Base-by-base conservation (phyloP, 1,140 invertebrate genomes). In the Zaprionus kolodkinae region DNA sequence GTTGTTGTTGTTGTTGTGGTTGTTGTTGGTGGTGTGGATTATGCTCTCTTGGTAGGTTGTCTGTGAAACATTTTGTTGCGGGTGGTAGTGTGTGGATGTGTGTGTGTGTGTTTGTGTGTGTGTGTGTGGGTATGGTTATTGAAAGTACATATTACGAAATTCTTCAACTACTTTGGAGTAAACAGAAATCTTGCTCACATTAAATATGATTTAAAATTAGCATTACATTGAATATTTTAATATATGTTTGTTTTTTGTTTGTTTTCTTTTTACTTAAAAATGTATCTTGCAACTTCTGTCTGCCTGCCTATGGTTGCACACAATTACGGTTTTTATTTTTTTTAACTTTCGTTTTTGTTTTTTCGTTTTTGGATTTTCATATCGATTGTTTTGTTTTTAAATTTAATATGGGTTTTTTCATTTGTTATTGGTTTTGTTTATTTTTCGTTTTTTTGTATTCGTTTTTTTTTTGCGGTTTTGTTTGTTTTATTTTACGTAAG, bases 21-120 rank as follows among this genome's bases (percentile, higher is more conserved):
- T 76, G 60, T 89, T 79, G 21, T 89, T 79, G 85, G 85, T 89
- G 85, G 85, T 87, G 84, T 87, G 84, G 83, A 83, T 86, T 86
- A 87, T 86, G 83, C 66, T 87, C 56, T 66, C 48, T 77, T 88
- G 84, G 84, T 88, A 88, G 84, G 84, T 85, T 72, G 60, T 69
- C 36, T 79, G 79, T 72, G 62, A 63, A 73, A 71, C 57, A 66
- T 61, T 62, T 71, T 69, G 65, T 74, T 57, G 65, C 66, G 62
- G 52, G 66, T 76, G 30, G 25, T 43, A 12, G 3, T 27, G 48
- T 64, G 40, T 70, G 30, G 25, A 30, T 30, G 61, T 72, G 40
- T 64, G n/a, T n/a, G n/a, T 21, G 21, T 21, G 2, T 35, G 65
- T 30, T 33, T 67, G 25, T 62, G 17, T 56, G 45, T 40, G 64